These are phyloP conservation scores for Cercopithecus mitis DNA, from an alignment of 2,797 vertebrate genomes.

Conservation along the genomic window DNA sequence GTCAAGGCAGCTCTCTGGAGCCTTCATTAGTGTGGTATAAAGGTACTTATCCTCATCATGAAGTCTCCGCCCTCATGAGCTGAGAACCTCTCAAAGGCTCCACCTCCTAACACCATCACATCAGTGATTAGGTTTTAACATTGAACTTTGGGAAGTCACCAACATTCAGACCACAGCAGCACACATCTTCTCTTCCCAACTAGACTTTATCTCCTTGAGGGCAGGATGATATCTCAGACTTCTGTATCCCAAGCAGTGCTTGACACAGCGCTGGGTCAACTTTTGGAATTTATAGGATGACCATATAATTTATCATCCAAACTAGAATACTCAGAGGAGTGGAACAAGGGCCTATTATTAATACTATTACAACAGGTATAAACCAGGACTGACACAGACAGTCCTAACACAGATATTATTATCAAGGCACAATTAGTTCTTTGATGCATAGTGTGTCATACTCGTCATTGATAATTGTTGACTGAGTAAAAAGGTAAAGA, in stretches of 20 bases:
- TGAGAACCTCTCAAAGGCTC: not conserved
- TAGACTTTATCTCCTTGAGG: not conserved
- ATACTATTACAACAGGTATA: not conserved
- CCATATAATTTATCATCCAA: not conserved
- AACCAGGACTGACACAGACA: not conserved
- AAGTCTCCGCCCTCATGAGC: too few relatives aligned
- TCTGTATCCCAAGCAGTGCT: not conserved
- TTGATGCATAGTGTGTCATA: not conserved
- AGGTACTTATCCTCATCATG: too few relatives aligned
- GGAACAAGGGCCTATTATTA: not conserved
- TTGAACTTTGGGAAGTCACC: not conserved
- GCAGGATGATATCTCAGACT: not conserved
- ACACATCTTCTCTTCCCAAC: not conserved
- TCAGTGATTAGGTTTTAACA: not conserved
- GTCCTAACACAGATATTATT: not conserved
- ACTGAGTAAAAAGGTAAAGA: not conserved
- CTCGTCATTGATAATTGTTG: not conserved
- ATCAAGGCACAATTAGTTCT: not conserved
- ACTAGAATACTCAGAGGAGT: not conserved
- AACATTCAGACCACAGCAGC: fast-evolving
- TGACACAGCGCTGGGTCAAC: not conserved
- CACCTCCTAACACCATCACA: not conserved
- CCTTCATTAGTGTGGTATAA: not conserved
- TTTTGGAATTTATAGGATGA: not conserved
- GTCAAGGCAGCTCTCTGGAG: not conserved